A percentile compares a stretch with the other conserved stretches of the same genome.
These are phyloP conservation scores for Paramuricea clavata DNA, from an alignment of 92 coral and sea anemone species.

Conservation along the genomic window DNA sequence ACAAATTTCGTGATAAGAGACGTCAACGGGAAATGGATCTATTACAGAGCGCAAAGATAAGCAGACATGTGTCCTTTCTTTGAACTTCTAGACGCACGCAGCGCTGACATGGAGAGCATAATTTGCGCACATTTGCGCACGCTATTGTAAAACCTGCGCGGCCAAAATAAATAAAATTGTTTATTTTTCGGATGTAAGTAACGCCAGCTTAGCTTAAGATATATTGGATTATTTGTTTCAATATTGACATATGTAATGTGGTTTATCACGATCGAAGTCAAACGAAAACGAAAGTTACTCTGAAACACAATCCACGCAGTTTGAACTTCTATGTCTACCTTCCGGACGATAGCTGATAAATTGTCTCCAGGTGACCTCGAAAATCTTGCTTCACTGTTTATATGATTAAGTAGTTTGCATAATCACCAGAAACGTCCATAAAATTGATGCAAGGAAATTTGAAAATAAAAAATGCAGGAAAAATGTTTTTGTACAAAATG, in stretches of 20 bases:
- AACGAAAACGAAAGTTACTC: not conserved
- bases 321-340: not conserved
- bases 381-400: not conserved
- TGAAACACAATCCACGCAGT: not conserved
- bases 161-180: conserved; percentile 41
- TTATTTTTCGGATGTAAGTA: conserved; percentile 2
- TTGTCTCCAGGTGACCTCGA: not conserved
- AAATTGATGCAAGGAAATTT: too few species aligned
- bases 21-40: conserved; percentile 1
- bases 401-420: not conserved
- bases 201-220: not conserved
- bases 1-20: not conserved
- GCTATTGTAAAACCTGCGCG: not conserved
- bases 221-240: not conserved
- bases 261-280: not conserved
- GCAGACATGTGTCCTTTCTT: not conserved
- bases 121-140: not conserved
- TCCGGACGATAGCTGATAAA: conserved; percentile 5
- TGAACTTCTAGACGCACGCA: conserved; percentile 12
- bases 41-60: not conserved
- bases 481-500: too few species aligned
- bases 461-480: too few species aligned
- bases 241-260: not conserved
- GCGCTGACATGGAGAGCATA: not conserved
- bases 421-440: not conserved